Base-by-base conservation (phyloP, 30 jellyfish, hydroid and myxozoan genomes). In the Hydractinia echinata region DNA sequence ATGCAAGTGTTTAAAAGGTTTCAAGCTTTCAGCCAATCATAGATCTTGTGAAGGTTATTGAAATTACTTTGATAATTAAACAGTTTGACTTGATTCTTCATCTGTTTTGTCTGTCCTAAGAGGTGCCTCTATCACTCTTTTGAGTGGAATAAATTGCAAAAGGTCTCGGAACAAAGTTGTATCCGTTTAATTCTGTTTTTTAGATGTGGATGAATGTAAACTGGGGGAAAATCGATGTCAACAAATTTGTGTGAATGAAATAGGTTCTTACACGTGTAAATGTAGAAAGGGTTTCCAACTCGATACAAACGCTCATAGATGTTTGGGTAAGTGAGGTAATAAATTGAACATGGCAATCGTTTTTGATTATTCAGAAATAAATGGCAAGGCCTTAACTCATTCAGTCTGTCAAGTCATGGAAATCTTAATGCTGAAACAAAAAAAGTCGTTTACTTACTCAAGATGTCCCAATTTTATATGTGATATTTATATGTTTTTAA, bases 201-300 rank as follows among this genome's bases (percentile, higher is more conserved):
- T 53, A 79, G 87, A 79, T 53, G 52, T 79, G 10, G 83, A 79
- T 67, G 87, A 79, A 79, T 79, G 87, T 58, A 39, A 53, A 62
- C 61, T 9, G 18, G 76, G 76, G 39, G 44, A 51, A 6, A 67
- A 61, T 51, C 19, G 18, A 15, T 71, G 81, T 71, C 61, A 39
- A n/a, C 81, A 71, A 21, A 7, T 15, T n/a, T 71, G 81, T 71
- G 18, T 7, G 10, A 71, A 71, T 51, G 61, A 71, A 21, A 15
- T 71, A 18, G 81, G 81, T 18, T 15, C 55, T 18, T 71, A 71
- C 61, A 21, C 11, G 81, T 64, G 74, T 64, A 16, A 44, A 8
- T 64, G 74, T 13, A 64, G 74, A 13, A 64, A 64, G 39, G 74
- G 74, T 7, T 64, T 16, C 39, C 9, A 51, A n/a, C 74, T 64